These are phyloP conservation scores for Tachina grossa DNA, from an alignment of 2,888 invertebrate genomes.

Conservation along the genomic window DNA sequence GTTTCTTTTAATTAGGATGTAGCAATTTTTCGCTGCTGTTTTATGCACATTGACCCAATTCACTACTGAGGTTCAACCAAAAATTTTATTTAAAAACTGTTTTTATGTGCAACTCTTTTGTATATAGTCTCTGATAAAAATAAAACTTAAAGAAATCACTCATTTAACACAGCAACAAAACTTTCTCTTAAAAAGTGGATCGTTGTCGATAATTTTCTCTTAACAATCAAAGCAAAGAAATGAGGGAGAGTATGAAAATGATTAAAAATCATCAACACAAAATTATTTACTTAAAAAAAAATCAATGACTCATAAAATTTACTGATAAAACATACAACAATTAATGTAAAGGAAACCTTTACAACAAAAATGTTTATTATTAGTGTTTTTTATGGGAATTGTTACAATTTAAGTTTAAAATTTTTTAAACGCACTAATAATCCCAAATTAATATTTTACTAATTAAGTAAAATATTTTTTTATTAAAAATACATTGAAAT, in stretches of 20 bases:
- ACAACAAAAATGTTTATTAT: conserved; percentile 40
- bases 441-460: no score
- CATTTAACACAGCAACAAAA: background rate
- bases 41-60: conserved; percentile 55
- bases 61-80: background rate
- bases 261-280: conserved; percentile 53
- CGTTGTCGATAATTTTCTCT: conserved; percentile 38
- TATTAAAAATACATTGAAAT: no score
- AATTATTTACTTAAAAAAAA: conserved; percentile 36
- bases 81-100: conserved; percentile 13
- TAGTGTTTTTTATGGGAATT: no score
- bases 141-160: background rate
- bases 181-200: conserved; percentile 33
- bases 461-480: no score
- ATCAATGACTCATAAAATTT: conserved; percentile 67
- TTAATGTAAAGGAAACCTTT: no score
- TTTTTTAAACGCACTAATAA: no score
- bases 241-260: conserved; percentile 38
- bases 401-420: no score
- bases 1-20: conserved; percentile 48
- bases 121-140: background rate
- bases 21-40: conserved; percentile 33
- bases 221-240: background rate
- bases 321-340: conserved; percentile 63
- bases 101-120: conserved; percentile 1